phyloP scores from a whole-genome alignment of 53 echinoderm and acorn worm species.

The Henricia sp. region DNA sequence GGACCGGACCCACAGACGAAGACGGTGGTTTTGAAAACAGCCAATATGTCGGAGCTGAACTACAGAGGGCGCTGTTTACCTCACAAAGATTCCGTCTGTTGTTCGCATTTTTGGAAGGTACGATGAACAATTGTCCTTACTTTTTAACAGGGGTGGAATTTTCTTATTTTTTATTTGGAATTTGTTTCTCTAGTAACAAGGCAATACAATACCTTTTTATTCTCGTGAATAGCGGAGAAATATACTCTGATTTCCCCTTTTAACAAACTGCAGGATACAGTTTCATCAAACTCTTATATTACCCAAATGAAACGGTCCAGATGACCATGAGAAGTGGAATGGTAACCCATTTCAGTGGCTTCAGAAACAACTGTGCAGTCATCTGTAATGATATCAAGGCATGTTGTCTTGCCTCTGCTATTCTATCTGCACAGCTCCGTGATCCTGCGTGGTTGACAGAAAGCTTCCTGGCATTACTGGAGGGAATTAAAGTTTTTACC shows the following conservation, averaged over 20 bases:
- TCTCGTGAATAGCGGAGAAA: neutral
- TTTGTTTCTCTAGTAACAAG: too few species aligned
- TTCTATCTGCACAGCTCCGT: neutral
- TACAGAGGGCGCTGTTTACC: too few species aligned
- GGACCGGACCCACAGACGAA: too few species aligned
- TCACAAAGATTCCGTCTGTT: too few species aligned
- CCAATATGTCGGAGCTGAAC: too few species aligned
- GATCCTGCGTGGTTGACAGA: neutral
- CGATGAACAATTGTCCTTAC: too few species aligned
- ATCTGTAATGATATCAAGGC: conserved; percentile 33
- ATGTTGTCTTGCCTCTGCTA: neutral
- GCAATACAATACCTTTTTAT: too few species aligned
- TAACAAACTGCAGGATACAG: neutral
- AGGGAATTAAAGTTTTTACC: conserved; percentile 60
- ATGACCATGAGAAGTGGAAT: conserved; percentile 64
- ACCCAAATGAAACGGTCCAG: conserved; percentile 87
- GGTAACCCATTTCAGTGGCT: conserved; percentile 64
- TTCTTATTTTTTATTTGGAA: too few species aligned
- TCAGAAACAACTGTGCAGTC: conserved; percentile 64
- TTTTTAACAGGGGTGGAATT: too few species aligned
- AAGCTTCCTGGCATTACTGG: conserved; percentile 6
- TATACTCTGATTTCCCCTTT: too few species aligned
- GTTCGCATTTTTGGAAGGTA: too few species aligned
- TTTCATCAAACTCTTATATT: conserved; percentile 33
- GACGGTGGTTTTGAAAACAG: too few species aligned